Conservation (phyloP, 2,113 vertebrate species). For the Neotragus moschatus region DNA sequence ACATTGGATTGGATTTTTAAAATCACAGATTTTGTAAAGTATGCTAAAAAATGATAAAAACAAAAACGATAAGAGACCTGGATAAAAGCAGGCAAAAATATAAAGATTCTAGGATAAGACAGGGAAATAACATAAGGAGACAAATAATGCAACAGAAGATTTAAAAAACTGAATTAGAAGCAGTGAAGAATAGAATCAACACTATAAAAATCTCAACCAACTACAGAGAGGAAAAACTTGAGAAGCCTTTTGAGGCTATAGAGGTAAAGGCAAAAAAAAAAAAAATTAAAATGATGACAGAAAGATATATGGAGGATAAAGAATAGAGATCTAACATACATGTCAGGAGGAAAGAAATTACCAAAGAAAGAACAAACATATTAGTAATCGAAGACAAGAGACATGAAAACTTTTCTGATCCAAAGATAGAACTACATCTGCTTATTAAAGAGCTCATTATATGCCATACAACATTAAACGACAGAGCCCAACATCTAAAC, state of each 20-base stretch:
- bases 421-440: background rate
- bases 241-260: background rate
- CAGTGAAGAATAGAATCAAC: background rate
- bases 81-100: constrained; percentile 17
- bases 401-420: constrained; percentile 6
- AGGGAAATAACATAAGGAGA: background rate
- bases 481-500: background rate
- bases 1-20: background rate
- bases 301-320: background rate
- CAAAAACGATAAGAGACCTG: background rate
- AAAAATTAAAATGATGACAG: background rate
- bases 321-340: background rate
- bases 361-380: background rate
- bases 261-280: background rate
- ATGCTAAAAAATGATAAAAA: background rate
- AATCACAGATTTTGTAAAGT: background rate
- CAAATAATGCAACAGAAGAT: background rate
- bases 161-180: background rate
- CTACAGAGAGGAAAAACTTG: background rate
- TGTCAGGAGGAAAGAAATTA: background rate
- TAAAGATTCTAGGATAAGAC: background rate
- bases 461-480: background rate
- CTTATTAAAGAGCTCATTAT: background rate
- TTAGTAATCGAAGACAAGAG: background rate
- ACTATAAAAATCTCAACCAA: background rate